A percentile compares a stretch with the other conserved stretches of the same genome.
These are phyloP conservation scores for Garrulus glandarius DNA, from an alignment of 2,797 vertebrate species.

Conservation along the genomic window DNA sequence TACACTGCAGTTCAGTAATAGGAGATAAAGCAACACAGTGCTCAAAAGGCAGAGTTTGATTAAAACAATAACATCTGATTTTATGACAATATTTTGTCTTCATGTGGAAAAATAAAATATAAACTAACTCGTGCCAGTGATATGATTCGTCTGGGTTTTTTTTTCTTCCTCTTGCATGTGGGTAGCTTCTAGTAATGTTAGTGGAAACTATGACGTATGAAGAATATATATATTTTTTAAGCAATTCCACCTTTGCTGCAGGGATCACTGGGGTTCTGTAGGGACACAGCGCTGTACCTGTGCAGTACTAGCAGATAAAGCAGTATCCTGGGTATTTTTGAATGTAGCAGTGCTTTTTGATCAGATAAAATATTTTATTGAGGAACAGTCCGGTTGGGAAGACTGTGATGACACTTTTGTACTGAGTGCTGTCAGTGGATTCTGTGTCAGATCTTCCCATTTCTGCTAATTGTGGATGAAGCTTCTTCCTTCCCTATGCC, in stretches of 20 bases:
- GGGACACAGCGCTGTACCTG: not conserved
- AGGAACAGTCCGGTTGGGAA: not conserved
- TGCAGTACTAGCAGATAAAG: not conserved
- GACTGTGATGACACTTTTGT: not conserved
- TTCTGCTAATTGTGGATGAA: not conserved
- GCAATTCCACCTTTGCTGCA: not conserved
- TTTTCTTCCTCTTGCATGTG: not conserved
- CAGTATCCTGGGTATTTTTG: not conserved
- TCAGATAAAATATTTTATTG: not conserved
- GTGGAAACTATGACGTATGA: not conserved
- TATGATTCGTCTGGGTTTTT: not conserved
- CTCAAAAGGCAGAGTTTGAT: not conserved
- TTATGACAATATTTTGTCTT: not conserved
- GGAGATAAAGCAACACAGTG: not conserved
- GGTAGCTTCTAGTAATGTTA: not conserved
- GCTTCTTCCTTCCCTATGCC: not conserved
- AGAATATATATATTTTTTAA: not conserved
- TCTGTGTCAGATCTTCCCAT: not conserved
- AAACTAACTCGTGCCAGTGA: not conserved
- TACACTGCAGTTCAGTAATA: not conserved
- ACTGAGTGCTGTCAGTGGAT: not conserved
- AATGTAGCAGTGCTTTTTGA: not conserved
- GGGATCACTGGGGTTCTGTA: not conserved
- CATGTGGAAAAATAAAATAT: slow-evolving; percentile 1
- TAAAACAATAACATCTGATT: not conserved